Conservation (phyloP, 2,113 vertebrate species). For the Dromiciops gliroides region DNA sequence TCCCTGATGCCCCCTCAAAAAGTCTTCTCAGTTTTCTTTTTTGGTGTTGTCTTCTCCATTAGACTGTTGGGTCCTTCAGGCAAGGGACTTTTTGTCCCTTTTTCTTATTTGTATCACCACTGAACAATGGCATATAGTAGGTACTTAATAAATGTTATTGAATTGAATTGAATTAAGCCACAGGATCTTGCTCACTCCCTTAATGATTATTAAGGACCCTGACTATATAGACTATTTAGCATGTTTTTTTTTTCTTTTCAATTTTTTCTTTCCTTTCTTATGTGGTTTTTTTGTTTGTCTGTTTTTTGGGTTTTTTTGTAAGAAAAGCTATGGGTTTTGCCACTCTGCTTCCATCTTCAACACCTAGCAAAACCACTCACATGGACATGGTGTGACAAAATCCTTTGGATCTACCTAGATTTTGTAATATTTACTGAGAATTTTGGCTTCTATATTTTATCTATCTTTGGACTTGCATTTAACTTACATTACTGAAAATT, state of each 20-base stretch:
- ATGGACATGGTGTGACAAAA: neutral
- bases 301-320: too few species aligned
- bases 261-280: too few species aligned
- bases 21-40: neutral
- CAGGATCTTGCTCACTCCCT: neutral
- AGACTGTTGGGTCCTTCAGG: neutral
- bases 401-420: neutral
- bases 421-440: neutral
- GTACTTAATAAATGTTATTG: neutral
- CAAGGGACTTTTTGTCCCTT: neutral
- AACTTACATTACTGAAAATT: conserved; percentile 10
- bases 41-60: neutral
- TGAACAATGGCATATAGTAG: neutral
- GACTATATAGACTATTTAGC: too few species aligned
- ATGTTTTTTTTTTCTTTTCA: too few species aligned
- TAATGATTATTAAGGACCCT: neutral
- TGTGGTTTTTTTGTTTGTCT: too few species aligned
- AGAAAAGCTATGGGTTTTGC: neutral
- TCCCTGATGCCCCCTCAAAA: neutral
- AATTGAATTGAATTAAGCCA: neutral
- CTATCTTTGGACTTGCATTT: neutral
- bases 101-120: neutral
- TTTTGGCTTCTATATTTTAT: neutral
- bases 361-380: neutral
- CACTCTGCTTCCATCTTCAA: conserved; percentile 7